Evolutionary conservation across 1,140 invertebrate genomes (phyloP).

Genomic region (Brachionus manjavacas): DNA sequence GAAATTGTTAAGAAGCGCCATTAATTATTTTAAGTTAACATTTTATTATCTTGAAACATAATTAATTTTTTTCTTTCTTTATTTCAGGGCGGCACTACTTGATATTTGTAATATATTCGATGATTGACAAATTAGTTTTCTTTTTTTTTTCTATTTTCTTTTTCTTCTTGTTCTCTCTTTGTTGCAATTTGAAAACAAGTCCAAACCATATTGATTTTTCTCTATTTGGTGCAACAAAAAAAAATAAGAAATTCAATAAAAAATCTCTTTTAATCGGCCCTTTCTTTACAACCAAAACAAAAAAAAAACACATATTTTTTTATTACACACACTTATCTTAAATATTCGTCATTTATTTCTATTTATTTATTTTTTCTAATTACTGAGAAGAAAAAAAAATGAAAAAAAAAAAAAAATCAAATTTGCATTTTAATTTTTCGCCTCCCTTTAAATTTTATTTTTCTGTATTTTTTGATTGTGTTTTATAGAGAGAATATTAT

Average conservation of each 20-base stretch:
- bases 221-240: slow-evolving; percentile 1
- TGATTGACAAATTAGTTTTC: slow-evolving; percentile 37
- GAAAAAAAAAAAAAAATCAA: slow-evolving; percentile 8
- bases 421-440: slow-evolving; percentile 27
- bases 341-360: slow-evolving; percentile 24
- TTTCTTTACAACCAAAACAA: too few relatives aligned
- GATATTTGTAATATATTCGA: slow-evolving; percentile 24
- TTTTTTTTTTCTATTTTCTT: not conserved
- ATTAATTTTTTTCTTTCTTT: not conserved
- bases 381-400: not conserved
- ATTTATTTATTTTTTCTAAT: not conserved
- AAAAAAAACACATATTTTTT: not conserved
- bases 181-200: not conserved
- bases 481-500: not conserved
- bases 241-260: not conserved
- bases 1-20: slow-evolving; percentile 21
- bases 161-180: not conserved
- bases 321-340: not conserved
- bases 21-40: slow-evolving; percentile 37
- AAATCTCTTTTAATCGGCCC: not conserved
- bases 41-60: slow-evolving; percentile 6
- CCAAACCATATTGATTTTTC: slow-evolving; percentile 18
- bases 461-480: too few relatives aligned
- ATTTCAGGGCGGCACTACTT: not conserved
- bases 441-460: not conserved